phyloP scores from a whole-genome alignment of 2,113 vertebrate species.

The Cygnus atratus region DNA sequence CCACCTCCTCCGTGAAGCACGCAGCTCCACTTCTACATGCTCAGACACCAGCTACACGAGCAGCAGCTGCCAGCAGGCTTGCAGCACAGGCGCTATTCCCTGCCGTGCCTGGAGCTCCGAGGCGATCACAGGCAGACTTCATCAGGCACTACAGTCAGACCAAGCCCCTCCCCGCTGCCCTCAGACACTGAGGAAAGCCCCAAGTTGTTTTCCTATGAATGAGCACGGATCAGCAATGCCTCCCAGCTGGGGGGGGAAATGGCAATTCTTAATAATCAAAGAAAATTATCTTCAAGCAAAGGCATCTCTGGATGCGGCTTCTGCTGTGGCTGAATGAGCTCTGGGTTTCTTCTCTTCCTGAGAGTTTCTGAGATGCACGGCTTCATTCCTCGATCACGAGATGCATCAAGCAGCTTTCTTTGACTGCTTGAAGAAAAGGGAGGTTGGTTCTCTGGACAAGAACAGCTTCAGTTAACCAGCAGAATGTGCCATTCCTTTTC shows the following conservation, averaged over 20 bases:
- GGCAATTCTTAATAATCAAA: neutral
- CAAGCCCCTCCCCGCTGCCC: accelerated
- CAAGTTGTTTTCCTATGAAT: neutral
- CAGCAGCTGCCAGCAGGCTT: neutral
- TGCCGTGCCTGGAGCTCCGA: neutral
- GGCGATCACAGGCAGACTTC: neutral
- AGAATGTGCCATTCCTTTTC: neutral
- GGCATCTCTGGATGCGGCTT: neutral
- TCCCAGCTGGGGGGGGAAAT: neutral
- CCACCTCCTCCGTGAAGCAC: neutral
- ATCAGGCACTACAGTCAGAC: accelerated
- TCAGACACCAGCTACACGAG: neutral
- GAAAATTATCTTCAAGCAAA: neutral
- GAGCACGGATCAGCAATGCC: neutral
- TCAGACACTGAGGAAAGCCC: neutral
- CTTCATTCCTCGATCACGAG: neutral
- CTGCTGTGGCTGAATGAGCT: neutral
- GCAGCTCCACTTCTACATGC: neutral
- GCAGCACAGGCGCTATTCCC: neutral
- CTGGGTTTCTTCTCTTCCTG: neutral
- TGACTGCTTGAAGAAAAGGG: neutral
- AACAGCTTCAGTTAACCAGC: neutral
- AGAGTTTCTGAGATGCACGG: neutral
- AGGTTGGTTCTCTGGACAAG: neutral
- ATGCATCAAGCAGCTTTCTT: neutral